Evolutionary conservation across 2,888 invertebrate species (phyloP).

Genomic region (Dugesia japonica): DNA sequence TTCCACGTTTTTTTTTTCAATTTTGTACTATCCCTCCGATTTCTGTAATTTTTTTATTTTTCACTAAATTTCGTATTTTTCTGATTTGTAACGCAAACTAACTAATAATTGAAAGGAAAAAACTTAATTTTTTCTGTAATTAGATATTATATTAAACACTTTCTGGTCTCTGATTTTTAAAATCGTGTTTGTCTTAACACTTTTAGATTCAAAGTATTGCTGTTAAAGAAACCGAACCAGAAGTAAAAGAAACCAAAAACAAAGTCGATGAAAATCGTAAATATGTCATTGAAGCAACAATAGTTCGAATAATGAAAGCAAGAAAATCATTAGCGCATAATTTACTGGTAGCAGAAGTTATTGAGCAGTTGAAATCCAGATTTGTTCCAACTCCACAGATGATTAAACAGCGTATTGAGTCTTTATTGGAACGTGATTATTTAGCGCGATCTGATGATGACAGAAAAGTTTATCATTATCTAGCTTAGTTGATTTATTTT

Average conservation of each 20-base stretch:
- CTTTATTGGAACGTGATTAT: constrained; percentile 94
- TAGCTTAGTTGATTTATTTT: constrained; percentile 15
- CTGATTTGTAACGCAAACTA: no score
- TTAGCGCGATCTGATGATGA: constrained; percentile 83
- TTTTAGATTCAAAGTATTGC: constrained; percentile 49
- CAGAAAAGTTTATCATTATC: constrained; percentile 45
- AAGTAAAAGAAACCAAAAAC: constrained; percentile 84
- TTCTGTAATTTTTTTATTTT: no score
- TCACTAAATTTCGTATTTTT: no score
- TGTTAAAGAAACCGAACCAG: constrained; percentile 75
- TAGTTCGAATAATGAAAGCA: constrained; percentile 96
- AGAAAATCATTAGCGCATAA: constrained; percentile 73
- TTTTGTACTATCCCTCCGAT: no score
- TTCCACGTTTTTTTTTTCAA: no score
- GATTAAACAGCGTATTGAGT: constrained; percentile 97
- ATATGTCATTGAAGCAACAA: constrained; percentile 96
- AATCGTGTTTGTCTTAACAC: no score
- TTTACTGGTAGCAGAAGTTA: constrained; percentile 72
- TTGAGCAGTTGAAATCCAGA: constrained; percentile 85
- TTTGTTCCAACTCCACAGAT: constrained; percentile 93
- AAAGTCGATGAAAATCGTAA: constrained; percentile 93
- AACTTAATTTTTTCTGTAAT: no score
- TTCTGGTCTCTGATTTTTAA: no score
- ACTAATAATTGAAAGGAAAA: no score
- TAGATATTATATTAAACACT: no score